Conservation (phyloP, 2,888 invertebrate genomes). For the Epirrhoe tristata region DNA sequence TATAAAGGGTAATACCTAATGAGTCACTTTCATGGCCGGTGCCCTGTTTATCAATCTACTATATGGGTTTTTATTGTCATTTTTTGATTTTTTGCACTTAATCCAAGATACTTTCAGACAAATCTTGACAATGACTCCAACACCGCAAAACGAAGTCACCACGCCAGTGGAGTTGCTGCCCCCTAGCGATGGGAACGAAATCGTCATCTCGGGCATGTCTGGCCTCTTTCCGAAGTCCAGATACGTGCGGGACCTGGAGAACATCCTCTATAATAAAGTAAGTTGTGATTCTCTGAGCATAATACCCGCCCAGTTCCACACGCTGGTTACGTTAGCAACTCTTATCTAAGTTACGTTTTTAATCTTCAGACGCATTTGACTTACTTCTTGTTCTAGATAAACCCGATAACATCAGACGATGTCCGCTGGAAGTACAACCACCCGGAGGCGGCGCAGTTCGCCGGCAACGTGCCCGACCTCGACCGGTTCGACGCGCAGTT, state of each 20-base stretch:
- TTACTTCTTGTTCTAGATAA: conserved; percentile 28
- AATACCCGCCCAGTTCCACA: too few relatives aligned
- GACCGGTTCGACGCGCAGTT: conserved; percentile 87
- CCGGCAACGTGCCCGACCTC: conserved; percentile 86
- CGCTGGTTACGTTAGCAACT: too few relatives aligned
- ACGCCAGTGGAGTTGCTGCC: conserved; percentile 6
- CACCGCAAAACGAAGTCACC: conserved; percentile 20
- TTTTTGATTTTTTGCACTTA: too few relatives aligned
- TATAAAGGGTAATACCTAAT: too few relatives aligned
- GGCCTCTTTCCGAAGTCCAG: conserved; percentile 54
- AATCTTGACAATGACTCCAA: conserved; percentile 11
- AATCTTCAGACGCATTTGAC: neutral
- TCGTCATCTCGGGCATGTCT: conserved; percentile 60
- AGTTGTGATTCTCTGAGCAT: neutral
- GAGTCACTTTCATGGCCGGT: too few relatives aligned
- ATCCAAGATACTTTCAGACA: conserved; percentile 4
- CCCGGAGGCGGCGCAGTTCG: conserved; percentile 80
- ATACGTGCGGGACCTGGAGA: conserved; percentile 53
- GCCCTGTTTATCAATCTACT: too few relatives aligned
- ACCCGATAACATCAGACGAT: conserved; percentile 77
- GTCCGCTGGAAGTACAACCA: conserved; percentile 60
- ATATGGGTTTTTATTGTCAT: too few relatives aligned
- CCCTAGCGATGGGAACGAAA: conserved; percentile 18
- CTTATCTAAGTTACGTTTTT: neutral
- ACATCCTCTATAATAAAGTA: conserved; percentile 64